Percentiles rank a stretch among this genome's conserved stretches.
These are phyloP conservation scores for Leptosomus discolor DNA, from an alignment of 2,113 vertebrate genomes.

Conservation along the genomic window DNA sequence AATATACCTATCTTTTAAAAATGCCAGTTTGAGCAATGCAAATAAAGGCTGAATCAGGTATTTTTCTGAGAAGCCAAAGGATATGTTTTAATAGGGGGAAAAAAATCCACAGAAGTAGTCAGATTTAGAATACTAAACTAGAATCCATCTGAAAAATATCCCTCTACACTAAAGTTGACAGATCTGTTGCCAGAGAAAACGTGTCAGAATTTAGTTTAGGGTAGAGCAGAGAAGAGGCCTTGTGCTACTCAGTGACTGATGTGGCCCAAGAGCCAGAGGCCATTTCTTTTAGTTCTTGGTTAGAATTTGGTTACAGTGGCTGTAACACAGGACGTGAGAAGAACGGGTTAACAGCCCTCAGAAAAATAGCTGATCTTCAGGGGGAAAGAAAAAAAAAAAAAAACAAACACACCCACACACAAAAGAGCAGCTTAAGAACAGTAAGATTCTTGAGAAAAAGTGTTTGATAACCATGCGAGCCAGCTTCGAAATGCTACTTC, in stretches of 20 bases:
- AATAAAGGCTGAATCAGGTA: not conserved
- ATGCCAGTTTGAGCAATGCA: not conserved
- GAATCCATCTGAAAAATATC: not conserved
- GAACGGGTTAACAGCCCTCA: not conserved
- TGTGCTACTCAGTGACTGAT: not conserved
- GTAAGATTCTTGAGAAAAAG: not conserved
- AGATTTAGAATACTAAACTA: not conserved
- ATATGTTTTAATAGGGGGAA: not conserved
- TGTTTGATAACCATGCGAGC: conserved; percentile 41
- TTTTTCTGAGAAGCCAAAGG: not conserved
- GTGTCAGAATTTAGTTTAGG: not conserved
- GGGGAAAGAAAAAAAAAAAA: not conserved
- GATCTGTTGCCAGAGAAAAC: not conserved
- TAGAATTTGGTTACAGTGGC: not conserved
- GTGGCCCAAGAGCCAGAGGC: not conserved
- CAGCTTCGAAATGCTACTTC: not conserved
- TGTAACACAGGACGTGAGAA: not conserved
- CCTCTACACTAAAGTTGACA: not conserved
- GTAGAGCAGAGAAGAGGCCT: not conserved
- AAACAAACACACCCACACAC: no score
- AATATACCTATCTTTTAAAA: not conserved
- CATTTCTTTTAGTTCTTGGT: not conserved
- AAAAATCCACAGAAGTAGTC: not conserved
- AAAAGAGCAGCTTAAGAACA: not conserved
- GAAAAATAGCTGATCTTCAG: conserved; percentile 23